Conservation (phyloP, 1,140 invertebrate genomes). For the Xylocopa sonorina region DNA sequence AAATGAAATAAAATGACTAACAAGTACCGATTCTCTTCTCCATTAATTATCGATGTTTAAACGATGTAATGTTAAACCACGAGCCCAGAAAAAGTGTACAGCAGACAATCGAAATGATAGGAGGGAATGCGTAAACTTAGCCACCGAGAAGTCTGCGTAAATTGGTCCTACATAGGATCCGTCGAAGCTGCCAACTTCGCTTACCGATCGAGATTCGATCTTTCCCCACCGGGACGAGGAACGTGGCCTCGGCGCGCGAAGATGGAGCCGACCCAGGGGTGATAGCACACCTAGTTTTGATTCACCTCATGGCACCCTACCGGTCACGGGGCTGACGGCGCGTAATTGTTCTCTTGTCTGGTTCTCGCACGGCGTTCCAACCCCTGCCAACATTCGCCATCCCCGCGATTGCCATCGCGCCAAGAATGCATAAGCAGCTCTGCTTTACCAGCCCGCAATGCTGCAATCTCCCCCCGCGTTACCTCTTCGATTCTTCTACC, state of each 20-base stretch:
- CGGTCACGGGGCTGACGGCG: slow-evolving; percentile 77
- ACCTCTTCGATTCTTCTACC: slow-evolving; percentile 16
- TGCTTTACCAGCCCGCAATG: slow-evolving; percentile 64
- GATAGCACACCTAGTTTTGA: slow-evolving; percentile 76
- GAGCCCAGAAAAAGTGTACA: neutral
- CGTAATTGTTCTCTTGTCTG: slow-evolving; percentile 80
- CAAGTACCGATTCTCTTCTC: too few relatives aligned
- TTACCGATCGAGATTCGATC: slow-evolving; percentile 71
- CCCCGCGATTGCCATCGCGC: slow-evolving; percentile 75
- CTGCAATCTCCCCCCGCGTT: slow-evolving; percentile 57
- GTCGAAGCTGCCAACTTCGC: slow-evolving; percentile 62
- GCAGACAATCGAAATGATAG: neutral
- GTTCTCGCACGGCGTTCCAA: slow-evolving; percentile 63
- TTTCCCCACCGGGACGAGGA: slow-evolving; percentile 61
- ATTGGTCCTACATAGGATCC: slow-evolving; percentile 55
- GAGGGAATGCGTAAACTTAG: slow-evolving; percentile 33
- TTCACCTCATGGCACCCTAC: slow-evolving; percentile 76
- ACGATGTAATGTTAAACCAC: too few relatives aligned
- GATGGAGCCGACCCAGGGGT: slow-evolving; percentile 66
- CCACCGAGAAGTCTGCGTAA: slow-evolving; percentile 38
- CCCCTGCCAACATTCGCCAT: slow-evolving; percentile 61
- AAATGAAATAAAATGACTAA: too few relatives aligned
- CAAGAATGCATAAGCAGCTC: slow-evolving; percentile 76
- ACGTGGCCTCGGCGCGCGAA: slow-evolving; percentile 63
- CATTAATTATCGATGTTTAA: too few relatives aligned